Conservation (phyloP, 1,140 invertebrate genomes). For the Euschistus heros region DNA sequence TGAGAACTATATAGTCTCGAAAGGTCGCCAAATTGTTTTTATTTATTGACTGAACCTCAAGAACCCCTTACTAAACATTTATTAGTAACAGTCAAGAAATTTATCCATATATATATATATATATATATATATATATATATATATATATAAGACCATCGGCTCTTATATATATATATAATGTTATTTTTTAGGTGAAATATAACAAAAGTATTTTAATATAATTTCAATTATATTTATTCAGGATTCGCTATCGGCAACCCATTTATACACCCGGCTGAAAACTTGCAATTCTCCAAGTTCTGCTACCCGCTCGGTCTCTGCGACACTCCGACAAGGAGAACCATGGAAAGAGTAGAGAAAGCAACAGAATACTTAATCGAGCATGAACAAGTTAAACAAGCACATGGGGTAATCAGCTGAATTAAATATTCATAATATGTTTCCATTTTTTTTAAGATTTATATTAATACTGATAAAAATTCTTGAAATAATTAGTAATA, state of each 20-base stretch:
- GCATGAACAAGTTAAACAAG: not conserved
- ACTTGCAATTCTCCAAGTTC: not conserved
- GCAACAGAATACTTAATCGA: not conserved
- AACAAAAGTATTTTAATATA: not conserved
- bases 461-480: too few species aligned
- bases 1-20: too few species aligned
- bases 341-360: conserved; percentile 9
- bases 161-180: too few species aligned
- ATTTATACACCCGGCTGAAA: conserved; percentile 1
- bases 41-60: too few species aligned
- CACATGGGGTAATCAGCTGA: not conserved
- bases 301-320: not conserved
- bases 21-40: too few species aligned
- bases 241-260: conserved; percentile 8
- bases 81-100: too few species aligned
- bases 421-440: not conserved
- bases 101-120: too few species aligned
- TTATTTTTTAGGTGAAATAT: too few species aligned
- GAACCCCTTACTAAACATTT: too few species aligned
- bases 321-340: not conserved
- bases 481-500: not conserved
- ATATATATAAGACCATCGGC: too few species aligned
- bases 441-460: too few species aligned
- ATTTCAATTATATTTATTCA: not conserved
- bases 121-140: too few species aligned